Base-by-base conservation (phyloP, 2,888 invertebrate species). In the Liopterus haemorrhoidalis region DNA sequence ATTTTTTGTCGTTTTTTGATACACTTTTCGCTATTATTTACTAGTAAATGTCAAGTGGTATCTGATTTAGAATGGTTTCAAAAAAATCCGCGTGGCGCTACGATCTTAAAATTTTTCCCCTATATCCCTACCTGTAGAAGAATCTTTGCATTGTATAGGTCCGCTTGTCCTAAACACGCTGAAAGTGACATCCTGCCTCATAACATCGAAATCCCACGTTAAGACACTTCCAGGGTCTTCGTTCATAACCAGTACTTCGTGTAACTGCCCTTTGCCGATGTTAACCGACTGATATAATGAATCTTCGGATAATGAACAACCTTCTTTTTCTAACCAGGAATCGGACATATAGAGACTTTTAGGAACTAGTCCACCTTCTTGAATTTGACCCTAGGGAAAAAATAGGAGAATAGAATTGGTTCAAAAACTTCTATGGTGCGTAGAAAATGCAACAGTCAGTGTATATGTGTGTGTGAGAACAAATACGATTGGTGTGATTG, bases 151-250 rank as follows among this genome's bases (percentile, higher is more conserved):
- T 6, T 30, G 31, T 15, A 50, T 38, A 3, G 50, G 62, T 62
- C 52, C 68, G 66, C 58, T 62, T 16, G 66, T 67, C 43, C 70
- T 65, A 62, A 70, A 79, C 33, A 93, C 81, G 5, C 84, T 82
- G 71, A 94, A 95, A 50, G 82, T 79, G 56, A 94, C 81, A 67
- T 90, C 89, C 61, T 89, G 88, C 16, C 90, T 81, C 66, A 93
- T 74, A 40, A 94, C 88, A 72, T 95, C 94, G 70, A 94, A 95
- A 70, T 95, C 95, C 94, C 94, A 95, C 16, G 94, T 94, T 31
- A 95, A 74, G 48, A 95, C 92, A 65, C 88, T 84, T 56, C 90
- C 90, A 9, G 84, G 81, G 66, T 92, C 90, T 43, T 82, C 76
- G 56, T 89, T 87, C 37, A 77, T 74, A 40, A 95, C 81, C 50